Evolutionary conservation across 1,140 invertebrate genomes (phyloP).

Genomic region (Platorchestia sp.): DNA sequence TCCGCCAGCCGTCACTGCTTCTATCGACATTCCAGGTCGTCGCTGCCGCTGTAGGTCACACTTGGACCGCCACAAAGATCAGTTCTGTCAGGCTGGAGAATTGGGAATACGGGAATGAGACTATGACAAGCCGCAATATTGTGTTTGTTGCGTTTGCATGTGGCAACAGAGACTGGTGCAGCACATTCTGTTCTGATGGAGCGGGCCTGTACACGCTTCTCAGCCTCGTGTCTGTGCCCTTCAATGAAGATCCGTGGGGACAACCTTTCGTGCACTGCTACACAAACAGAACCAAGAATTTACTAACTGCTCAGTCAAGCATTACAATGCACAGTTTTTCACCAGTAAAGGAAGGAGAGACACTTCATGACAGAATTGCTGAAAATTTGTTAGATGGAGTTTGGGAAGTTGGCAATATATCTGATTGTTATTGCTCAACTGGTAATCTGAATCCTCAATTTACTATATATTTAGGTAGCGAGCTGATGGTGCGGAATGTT

Average conservation of each 20-base stretch:
- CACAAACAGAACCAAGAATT: neutral
- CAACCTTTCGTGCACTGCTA: neutral
- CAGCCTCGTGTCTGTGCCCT: neutral
- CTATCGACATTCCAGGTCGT: neutral
- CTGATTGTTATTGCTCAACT: neutral
- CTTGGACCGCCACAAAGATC: neutral
- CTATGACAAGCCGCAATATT: neutral
- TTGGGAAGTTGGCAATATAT: neutral
- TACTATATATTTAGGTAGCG: neutral
- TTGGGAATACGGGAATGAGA: neutral
- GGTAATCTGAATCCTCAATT: neutral
- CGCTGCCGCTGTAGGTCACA: neutral
- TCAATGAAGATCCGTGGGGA: neutral
- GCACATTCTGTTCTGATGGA: neutral
- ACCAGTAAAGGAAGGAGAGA: no score
- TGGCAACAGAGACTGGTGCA: neutral
- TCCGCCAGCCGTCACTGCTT: neutral
- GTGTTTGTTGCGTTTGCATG: neutral
- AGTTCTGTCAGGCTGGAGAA: neutral
- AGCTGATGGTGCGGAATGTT: neutral
- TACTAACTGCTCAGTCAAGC: slow-evolving; percentile 17
- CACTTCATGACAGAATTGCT: no score
- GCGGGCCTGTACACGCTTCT: neutral
- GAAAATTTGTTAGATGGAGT: neutral
- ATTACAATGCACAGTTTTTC: no score